Evolutionary conservation across 2,888 invertebrate species (phyloP), one percentile per base, ranked within the genome.

Genomic region (Scotopteryx bipunctaria): DNA sequence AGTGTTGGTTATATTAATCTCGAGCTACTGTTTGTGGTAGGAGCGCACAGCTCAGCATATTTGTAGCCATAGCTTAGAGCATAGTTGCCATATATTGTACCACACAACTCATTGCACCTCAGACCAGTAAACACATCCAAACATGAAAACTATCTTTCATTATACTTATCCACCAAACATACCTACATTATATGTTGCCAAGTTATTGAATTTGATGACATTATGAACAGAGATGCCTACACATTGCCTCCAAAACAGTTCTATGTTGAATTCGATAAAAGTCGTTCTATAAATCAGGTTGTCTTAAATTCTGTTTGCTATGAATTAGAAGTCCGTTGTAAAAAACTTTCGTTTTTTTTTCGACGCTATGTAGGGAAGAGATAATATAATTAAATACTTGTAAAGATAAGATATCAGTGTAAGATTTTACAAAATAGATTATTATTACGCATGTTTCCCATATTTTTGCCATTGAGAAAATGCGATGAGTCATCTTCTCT

Each of bases 361-460:
- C 29, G 35, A 31, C 25, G 19, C 5, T 15, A 11, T 48, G 25
- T 35, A 15, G 11, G 6, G 41, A 41, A 8, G 9, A 36, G 41
- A 48, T 48, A 48, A 42, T 17, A 48, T 48, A 48, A 42, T 17
- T 16, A 29, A 5, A 25, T 15, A 33, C 27, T 11, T 27, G 32
- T 47, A 32, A 40, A 40, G 48, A 48, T 48, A 40, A 21, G 42
- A 23, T 47, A 47, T 40, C 33, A 33, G n/a, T 25, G 19, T 33
- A 21, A 21, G 38, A 27, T 47, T 38, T 29, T 5, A 19, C 37
- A 32, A 40, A 36, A 31, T 25, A 23, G 5, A 23, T 27, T 9
- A 17, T 9, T 33, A 33, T 17, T 2, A 6, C n/a, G n/a, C n/a
- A n/a, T 32, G 13, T 9, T 41, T 17, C 9, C 11, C 8, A 13